Percentiles rank a stretch among this genome's conserved stretches.
Evolutionary conservation across 1,140 invertebrate genomes (phyloP).

Genomic region (Pomacea maculata): DNA sequence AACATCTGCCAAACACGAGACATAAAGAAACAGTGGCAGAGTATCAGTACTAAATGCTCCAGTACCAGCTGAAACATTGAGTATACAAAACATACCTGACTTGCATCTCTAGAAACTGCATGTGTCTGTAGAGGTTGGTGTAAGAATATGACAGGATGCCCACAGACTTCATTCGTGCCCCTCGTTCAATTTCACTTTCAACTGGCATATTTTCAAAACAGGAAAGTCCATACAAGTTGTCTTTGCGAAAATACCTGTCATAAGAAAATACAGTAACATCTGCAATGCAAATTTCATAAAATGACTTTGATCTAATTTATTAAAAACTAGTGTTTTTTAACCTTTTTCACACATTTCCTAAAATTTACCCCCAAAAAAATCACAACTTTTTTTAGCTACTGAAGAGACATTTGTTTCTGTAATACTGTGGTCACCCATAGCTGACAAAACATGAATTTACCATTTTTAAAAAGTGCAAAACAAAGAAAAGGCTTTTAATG

Average conservation of each 20-base stretch:
- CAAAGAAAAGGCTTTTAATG: too few relatives aligned
- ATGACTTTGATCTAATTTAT: not conserved
- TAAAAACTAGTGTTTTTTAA: not conserved
- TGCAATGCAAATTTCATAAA: not conserved
- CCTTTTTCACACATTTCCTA: not conserved
- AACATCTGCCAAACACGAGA: too few relatives aligned
- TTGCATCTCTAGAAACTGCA: slow-evolving; percentile 66
- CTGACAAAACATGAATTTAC: too few relatives aligned
- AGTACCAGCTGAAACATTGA: too few relatives aligned
- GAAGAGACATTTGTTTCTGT: too few relatives aligned
- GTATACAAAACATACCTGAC: slow-evolving; percentile 58
- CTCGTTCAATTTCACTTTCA: slow-evolving; percentile 65
- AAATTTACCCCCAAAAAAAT: not conserved
- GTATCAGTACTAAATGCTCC: too few relatives aligned
- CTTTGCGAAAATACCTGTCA: slow-evolving; percentile 66
- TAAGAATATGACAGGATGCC: slow-evolving; percentile 65
- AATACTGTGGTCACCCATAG: too few relatives aligned
- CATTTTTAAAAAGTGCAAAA: too few relatives aligned
- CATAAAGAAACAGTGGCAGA: too few relatives aligned
- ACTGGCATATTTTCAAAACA: slow-evolving; percentile 68
- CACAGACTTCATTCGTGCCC: slow-evolving; percentile 67
- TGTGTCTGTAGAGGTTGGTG: slow-evolving; percentile 64
- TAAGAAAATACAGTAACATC: slow-evolving; percentile 18
- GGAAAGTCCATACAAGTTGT: slow-evolving; percentile 63
- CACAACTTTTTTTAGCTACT: not conserved